Evolutionary conservation across 2,888 invertebrate genomes (phyloP).

Genomic region (Heliconius erato): DNA sequence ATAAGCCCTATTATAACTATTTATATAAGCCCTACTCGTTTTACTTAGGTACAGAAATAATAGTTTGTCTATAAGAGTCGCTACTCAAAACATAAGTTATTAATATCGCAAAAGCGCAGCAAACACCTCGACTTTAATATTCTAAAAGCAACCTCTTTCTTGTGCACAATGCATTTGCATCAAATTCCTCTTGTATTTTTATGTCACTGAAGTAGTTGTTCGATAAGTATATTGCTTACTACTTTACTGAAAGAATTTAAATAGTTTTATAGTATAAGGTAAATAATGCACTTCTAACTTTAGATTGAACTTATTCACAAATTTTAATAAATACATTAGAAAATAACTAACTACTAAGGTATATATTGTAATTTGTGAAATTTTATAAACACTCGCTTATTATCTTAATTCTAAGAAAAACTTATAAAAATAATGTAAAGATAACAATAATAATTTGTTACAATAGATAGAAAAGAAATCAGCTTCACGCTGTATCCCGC

Average conservation of each 20-base stretch:
- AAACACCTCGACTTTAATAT: conserved; percentile 41
- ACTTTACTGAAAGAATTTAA: neutral
- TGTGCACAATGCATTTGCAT: conserved; percentile 41
- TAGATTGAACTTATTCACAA: no score
- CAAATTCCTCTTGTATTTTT: conserved; percentile 21
- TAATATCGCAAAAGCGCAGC: conserved; percentile 44
- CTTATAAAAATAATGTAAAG: no score
- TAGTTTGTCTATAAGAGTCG: conserved; percentile 18
- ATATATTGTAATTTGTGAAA: no score
- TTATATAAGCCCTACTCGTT: neutral
- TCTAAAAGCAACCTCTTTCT: conserved; percentile 38
- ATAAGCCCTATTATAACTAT: no score
- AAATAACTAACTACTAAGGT: no score
- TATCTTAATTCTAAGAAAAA: no score
- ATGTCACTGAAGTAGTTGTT: conserved; percentile 11
- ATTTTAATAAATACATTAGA: no score
- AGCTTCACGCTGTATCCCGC: no score
- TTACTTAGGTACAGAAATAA: neutral
- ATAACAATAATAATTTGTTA: no score
- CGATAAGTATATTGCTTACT: conserved; percentile 18
- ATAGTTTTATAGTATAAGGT: neutral
- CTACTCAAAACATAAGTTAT: conserved; percentile 37
- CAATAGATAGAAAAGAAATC: no score
- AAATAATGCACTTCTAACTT: no score
- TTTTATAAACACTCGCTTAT: no score